These are phyloP conservation scores for Somateria mollissima DNA, from an alignment of 2,797 vertebrate species.

Conservation along the genomic window DNA sequence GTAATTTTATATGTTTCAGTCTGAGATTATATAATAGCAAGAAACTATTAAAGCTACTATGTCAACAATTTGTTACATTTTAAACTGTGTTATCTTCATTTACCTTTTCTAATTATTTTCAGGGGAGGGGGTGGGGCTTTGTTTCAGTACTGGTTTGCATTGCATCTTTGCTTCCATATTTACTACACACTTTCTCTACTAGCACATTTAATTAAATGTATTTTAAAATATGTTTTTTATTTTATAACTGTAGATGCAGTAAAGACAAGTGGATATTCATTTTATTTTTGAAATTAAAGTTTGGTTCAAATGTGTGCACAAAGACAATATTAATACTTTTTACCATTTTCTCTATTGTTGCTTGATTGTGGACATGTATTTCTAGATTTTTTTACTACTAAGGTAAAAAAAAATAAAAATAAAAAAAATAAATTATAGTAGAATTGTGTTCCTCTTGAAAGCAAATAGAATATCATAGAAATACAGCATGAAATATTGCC, in stretches of 20 bases:
- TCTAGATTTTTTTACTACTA: not conserved
- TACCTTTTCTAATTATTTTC: not conserved
- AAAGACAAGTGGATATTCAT: not conserved
- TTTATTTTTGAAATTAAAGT: not conserved
- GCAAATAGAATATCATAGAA: not conserved
- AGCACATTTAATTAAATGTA: not conserved
- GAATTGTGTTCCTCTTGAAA: not conserved
- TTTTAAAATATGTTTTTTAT: not conserved
- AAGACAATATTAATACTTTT: not conserved
- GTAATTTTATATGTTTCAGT: not conserved
- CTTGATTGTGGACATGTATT: not conserved
- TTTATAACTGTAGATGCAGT: not conserved
- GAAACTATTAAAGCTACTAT: not conserved
- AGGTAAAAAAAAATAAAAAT: not conserved
- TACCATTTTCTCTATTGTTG: not conserved
- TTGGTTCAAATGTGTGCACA: not conserved
- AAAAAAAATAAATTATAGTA: accelerated
- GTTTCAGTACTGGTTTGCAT: not conserved
- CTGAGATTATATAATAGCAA: not conserved
- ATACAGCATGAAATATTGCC: not conserved
- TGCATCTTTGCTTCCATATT: not conserved
- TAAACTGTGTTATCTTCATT: not conserved
- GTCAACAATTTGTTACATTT: not conserved
- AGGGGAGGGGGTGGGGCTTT: not conserved
- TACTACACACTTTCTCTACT: not conserved